Conservation (phyloP, 2,113 vertebrate genomes). For the Phocoena phocoena region DNA sequence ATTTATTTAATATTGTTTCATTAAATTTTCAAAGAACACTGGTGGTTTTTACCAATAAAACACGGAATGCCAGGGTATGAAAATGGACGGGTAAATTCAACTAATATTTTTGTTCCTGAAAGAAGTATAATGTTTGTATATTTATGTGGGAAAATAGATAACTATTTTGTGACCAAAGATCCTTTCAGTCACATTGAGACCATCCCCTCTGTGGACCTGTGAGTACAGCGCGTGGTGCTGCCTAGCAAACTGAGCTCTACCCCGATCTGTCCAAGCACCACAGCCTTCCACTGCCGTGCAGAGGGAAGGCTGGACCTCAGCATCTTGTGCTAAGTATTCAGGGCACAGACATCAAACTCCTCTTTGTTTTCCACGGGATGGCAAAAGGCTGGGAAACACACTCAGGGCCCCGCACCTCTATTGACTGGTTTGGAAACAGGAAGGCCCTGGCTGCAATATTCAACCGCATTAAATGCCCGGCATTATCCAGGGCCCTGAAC, state of each 20-base stretch:
- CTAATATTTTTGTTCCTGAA: constrained; percentile 53
- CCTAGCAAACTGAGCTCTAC: not conserved
- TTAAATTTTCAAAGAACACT: constrained; percentile 72
- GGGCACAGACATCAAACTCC: constrained; percentile 65
- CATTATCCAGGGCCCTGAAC: constrained; percentile 73
- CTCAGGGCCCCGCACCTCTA: constrained; percentile 72
- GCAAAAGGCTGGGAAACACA: constrained; percentile 78
- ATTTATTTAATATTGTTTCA: constrained; percentile 67
- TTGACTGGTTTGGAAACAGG: constrained; percentile 78
- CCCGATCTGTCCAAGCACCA: not conserved
- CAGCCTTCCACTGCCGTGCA: not conserved
- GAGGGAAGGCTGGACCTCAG: not conserved
- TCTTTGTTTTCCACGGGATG: constrained; percentile 76
- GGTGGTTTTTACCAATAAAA: constrained; percentile 61
- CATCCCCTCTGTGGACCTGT: not conserved
- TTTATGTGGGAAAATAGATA: constrained; percentile 26
- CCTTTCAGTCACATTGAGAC: not conserved
- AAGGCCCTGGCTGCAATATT: constrained; percentile 78
- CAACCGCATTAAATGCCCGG: constrained; percentile 74
- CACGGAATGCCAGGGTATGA: constrained; percentile 37
- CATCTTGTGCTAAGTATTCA: constrained; percentile 67
- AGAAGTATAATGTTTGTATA: not conserved
- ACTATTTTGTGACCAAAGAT: not conserved
- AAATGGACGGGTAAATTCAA: constrained; percentile 67
- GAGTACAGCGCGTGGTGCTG: not conserved